Evolutionary conservation across 2,888 invertebrate genomes (phyloP), one percentile per base, ranked within the genome.

Genomic region (Stratiomys singularior): DNA sequence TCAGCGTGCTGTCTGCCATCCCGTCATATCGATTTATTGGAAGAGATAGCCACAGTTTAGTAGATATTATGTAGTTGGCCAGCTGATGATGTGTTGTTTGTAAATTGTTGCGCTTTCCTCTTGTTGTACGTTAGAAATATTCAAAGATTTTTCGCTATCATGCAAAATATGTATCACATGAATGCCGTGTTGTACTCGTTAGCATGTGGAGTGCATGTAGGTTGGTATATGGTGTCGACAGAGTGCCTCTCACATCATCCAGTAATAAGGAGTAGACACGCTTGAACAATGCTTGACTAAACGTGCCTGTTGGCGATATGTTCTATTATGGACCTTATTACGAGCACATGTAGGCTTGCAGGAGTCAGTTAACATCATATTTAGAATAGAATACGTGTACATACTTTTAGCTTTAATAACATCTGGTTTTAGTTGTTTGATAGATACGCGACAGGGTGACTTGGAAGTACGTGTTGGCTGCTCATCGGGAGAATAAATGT

Each of bases 261-360:
- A n/a, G n/a, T n/a, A n/a, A n/a, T n/a, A n/a, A n/a, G n/a, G n/a
- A n/a, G n/a, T n/a, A n/a, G n/a, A n/a, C n/a, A n/a, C n/a, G n/a
- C 13, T 44, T 44, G 9, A 60, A 21, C 60, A 23, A 60, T 23
- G 60, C 60, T 25, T 23, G 30, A 64, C 64, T 18, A 64, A 30
- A 64, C 64, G 64, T 64, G 28, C 25, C 64, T 30, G 25, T n/a
- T 64, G 28, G 30, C 64, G 25, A 27, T 64, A 18, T n/a, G 30
- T 30, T 64, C 64, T 64, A 64, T 60, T 21, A 60, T 60, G 25
- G 25, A 60, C 18, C 23, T 18, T 60, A 60, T 60, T 60, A 60
- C 23, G 23, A 60, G 58, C 58, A 60, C 25, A 60, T 60, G 58
- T 60, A 60, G 58, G 58, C 58, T 60, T 18, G 25, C 23, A 60